A percentile compares a stretch with the other conserved stretches of the same genome.
These are phyloP conservation scores for silkworm (Bombyx mori) DNA, from an alignment of 1,140 invertebrate species.

Conservation along the genomic window DNA sequence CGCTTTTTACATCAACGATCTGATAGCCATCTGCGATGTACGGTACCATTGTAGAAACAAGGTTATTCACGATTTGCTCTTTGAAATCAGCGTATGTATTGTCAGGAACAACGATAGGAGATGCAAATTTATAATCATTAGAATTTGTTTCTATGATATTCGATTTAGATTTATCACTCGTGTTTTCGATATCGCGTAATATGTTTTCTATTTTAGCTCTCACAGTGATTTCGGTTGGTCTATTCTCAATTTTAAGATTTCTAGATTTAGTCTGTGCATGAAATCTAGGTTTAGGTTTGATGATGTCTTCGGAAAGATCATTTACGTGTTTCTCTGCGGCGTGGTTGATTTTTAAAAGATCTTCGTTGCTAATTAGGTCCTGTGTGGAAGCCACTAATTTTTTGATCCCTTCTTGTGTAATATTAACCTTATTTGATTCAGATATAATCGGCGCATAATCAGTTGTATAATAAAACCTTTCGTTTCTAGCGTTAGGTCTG, in stretches of 20 bases:
- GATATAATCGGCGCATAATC: slow-evolving; percentile 17
- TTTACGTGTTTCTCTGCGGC: slow-evolving; percentile 52
- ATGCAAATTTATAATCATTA: slow-evolving; percentile 44
- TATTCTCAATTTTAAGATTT: slow-evolving; percentile 15
- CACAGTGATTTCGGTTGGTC: slow-evolving; percentile 28
- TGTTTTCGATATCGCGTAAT: slow-evolving; percentile 19
- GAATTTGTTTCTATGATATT: slow-evolving; percentile 23
- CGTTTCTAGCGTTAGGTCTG: slow-evolving; percentile 32
- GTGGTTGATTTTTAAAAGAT: slow-evolving; percentile 71
- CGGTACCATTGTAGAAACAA: slow-evolving; percentile 53
- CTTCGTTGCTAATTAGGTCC: slow-evolving; percentile 71
- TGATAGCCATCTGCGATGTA: slow-evolving; percentile 55
- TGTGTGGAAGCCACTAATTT: slow-evolving; percentile 70
- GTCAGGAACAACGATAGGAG: slow-evolving; percentile 55
- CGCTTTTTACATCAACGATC: slow-evolving; percentile 40
- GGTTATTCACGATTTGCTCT: slow-evolving; percentile 47
- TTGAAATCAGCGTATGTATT: slow-evolving; percentile 31
- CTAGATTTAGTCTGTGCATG: slow-evolving; percentile 14
- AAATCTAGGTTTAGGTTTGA: slow-evolving; percentile 36
- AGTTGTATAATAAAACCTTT: slow-evolving; percentile 44
- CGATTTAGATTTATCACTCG: slow-evolving; percentile 18
- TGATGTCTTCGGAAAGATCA: slow-evolving; percentile 37
- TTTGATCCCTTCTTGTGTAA: slow-evolving; percentile 44
- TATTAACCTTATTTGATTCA: slow-evolving; percentile 21
- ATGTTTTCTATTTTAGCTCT: slow-evolving; percentile 48